Evolutionary conservation across 2,888 invertebrate genomes (phyloP), one percentile per base, ranked within the genome.

Genomic region (Acrocyrtus sp.): DNA sequence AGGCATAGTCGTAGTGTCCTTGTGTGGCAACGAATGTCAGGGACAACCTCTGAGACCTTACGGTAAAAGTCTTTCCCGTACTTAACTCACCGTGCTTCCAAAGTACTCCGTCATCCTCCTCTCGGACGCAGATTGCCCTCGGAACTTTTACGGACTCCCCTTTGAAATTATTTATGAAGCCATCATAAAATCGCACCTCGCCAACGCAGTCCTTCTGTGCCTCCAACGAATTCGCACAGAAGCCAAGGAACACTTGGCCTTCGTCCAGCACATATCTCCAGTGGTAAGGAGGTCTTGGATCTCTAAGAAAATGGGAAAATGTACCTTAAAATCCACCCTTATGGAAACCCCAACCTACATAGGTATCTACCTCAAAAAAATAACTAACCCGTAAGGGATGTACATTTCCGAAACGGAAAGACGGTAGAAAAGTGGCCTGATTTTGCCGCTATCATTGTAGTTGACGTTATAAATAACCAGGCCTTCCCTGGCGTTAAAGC

Each of bases 401-500:
- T n/a, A n/a, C n/a, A n/a, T n/a, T n/a, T n/a, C n/a, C n/a, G n/a
- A n/a, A n/a, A n/a, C n/a, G n/a, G n/a, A n/a, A n/a, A n/a, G n/a
- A n/a, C n/a, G n/a, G n/a, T n/a, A n/a, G n/a, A n/a, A n/a, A n/a
- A n/a, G n/a, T n/a, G 76, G 69, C n/a, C 76, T 34, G 2, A 47
- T 8, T 1, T 60, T 17, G 2, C 22, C 29, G 1, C 60, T 50
- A 22, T 76, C 76, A 4, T 73, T 63, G 22, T 76, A 76, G 24
- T 39, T 73, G 1, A 76, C 50, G 1, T 65, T 41, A 21, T 72
- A 47, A 12, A 75, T 48, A 3, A 68, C 54, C 10, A 60, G 19
- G 0, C 72, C 75, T 68, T 75, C 75, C 3, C 72, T 26, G 2
- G n/a, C 24, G 27, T 70, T 61, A 15, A 51, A 75, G 70, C 76